These are phyloP conservation scores for Aphidoletes aphidimyza DNA, from an alignment of 2,888 invertebrate species.

Conservation along the genomic window DNA sequence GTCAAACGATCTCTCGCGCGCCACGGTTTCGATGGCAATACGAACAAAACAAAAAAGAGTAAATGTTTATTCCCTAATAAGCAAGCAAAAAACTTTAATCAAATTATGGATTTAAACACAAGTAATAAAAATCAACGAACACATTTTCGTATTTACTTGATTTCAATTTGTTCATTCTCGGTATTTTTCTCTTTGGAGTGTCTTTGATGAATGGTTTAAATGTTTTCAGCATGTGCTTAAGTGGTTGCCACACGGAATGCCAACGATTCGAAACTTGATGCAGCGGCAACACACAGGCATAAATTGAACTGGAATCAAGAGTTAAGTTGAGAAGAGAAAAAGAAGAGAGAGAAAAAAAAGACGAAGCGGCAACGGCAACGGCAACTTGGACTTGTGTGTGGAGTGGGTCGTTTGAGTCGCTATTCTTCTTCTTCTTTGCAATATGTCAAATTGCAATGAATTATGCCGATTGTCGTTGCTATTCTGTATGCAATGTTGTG, in stretches of 20 bases:
- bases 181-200: slow-evolving; percentile 6
- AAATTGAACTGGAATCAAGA: no score
- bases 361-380: background rate
- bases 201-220: slow-evolving; percentile 43
- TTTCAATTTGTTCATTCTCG: slow-evolving; percentile 43
- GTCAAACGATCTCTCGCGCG: background rate
- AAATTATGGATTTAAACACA: slow-evolving; percentile 28
- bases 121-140: background rate
- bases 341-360: background rate
- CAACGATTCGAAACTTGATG: no score
- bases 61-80: slow-evolving; percentile 38
- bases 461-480: background rate
- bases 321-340: no score
- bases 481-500: background rate
- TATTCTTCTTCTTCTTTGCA: background rate
- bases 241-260: slow-evolving; percentile 36
- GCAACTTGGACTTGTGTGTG: background rate
- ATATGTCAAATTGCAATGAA: slow-evolving; percentile 24
- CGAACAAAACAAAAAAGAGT: no score
- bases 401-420: background rate
- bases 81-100: slow-evolving; percentile 15
- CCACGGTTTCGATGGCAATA: background rate
- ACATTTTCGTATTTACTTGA: slow-evolving; percentile 25
- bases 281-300: no score
- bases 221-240: slow-evolving; percentile 16